phyloP scores from a whole-genome alignment of 2,113 vertebrate genomes.

The Meriones unguiculatus region DNA sequence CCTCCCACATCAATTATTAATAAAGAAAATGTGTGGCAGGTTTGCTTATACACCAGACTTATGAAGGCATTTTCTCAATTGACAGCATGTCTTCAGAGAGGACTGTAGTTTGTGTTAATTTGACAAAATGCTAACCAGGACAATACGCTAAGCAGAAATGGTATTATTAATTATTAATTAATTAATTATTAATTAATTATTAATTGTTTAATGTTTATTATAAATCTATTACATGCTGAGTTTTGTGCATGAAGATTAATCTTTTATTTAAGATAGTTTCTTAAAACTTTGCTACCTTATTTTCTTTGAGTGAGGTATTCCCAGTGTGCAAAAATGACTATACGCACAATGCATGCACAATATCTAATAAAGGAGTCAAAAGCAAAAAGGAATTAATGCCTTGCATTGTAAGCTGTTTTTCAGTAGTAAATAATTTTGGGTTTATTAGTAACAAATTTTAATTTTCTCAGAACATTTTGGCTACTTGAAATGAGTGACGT shows the following conservation, averaged over 20 bases:
- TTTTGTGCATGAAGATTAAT: not conserved
- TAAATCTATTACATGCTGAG: not conserved
- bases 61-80: not conserved
- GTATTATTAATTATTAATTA: no score
- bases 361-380: not conserved
- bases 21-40: not conserved
- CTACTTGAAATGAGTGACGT: not conserved
- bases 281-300: not conserved
- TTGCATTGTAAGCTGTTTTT: not conserved
- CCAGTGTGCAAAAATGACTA: not conserved
- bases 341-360: not conserved
- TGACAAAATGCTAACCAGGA: not conserved
- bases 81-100: not conserved
- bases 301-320: not conserved
- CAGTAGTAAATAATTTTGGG: not conserved
- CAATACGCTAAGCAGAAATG: not conserved
- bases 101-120: not conserved
- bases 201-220: not conserved
- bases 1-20: not conserved
- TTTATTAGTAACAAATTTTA: not conserved
- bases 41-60: not conserved
- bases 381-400: not conserved
- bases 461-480: not conserved
- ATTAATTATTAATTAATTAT: no score
- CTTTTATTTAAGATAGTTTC: slow-evolving; percentile 22